Percentiles rank a stretch among this genome's conserved stretches.
phyloP scores from a whole-genome alignment of 53 echinoderm and acorn worm species.

The Paelopatides confundens region DNA sequence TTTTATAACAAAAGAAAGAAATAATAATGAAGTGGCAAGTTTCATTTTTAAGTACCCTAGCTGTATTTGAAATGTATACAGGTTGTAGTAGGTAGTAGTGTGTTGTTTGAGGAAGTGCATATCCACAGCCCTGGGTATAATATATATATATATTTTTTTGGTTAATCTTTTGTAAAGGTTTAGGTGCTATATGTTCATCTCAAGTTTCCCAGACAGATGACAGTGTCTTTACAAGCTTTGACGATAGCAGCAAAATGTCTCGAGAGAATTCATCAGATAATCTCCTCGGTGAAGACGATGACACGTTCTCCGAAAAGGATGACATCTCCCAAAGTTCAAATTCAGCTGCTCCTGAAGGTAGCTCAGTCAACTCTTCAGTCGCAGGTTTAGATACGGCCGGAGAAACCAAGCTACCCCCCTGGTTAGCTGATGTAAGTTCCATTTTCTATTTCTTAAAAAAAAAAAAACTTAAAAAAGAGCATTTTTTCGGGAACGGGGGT shows the following conservation, averaged over 20 bases:
- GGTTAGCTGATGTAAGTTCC: conserved; percentile 89
- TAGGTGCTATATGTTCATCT: conserved; percentile 24
- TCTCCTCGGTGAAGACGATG: conserved; percentile 22
- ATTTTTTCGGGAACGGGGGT: no score
- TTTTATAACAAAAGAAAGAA: not conserved
- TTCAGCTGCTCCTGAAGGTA: not conserved
- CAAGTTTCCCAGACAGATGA: conserved; percentile 41
- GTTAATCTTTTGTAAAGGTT: not conserved
- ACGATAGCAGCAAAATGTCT: conserved; percentile 39
- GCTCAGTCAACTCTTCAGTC: not conserved
- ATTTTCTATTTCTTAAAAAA: not conserved
- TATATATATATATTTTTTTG: not conserved
- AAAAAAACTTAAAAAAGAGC: not conserved
- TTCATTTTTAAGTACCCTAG: not conserved
- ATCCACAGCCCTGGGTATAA: not conserved
- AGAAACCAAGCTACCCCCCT: conserved; percentile 74
- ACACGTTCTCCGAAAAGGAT: conserved; percentile 38
- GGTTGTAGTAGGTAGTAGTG: not conserved
- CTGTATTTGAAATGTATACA: not conserved
- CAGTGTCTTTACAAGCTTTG: conserved; percentile 64
- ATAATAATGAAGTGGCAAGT: not conserved
- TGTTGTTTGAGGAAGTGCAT: not conserved
- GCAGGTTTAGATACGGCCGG: conserved; percentile 21
- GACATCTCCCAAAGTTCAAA: conserved; percentile 32
- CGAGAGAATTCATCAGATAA: conserved; percentile 47